These are phyloP conservation scores for Helarctos malayanus DNA, from an alignment of 2,797 vertebrate genomes.

Conservation along the genomic window DNA sequence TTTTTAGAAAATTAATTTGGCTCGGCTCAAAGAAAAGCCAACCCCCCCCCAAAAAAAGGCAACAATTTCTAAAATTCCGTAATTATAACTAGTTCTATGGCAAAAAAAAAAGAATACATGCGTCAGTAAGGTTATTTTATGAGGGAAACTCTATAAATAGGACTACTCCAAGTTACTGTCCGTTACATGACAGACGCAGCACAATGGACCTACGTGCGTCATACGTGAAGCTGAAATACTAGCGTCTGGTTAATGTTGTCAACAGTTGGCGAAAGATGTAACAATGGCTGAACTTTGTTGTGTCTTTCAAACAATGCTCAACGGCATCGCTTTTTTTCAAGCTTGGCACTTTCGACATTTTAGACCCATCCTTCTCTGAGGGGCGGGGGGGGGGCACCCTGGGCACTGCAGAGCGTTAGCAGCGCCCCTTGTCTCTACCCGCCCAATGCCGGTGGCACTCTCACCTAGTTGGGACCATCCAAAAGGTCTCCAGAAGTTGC, in stretches of 20 bases:
- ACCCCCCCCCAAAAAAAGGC: background rate
- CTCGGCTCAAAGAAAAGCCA: background rate
- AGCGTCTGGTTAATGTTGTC: background rate
- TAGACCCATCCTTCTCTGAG: accelerated
- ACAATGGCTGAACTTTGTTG: background rate
- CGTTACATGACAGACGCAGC: background rate
- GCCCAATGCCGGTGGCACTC: accelerated
- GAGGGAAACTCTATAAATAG: constrained; percentile 59
- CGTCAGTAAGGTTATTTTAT: constrained; percentile 46
- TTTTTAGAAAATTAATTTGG: constrained; percentile 77
- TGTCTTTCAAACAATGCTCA: background rate
- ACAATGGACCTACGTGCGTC: accelerated
- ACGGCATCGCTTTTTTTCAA: background rate
- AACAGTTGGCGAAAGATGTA: background rate
- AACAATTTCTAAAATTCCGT: constrained; percentile 63
- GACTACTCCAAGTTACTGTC: background rate
- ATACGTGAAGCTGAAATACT: background rate
- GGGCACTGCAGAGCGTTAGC: accelerated
- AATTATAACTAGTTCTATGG: constrained; percentile 61
- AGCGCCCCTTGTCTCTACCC: background rate
- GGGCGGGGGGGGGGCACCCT: background rate
- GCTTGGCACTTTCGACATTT: accelerated
- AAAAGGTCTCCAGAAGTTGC: background rate
- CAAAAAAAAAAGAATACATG: background rate
- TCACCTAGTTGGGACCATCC: background rate